Base-by-base conservation (phyloP, 2,797 vertebrate species). In the Spheniscus humboldti region DNA sequence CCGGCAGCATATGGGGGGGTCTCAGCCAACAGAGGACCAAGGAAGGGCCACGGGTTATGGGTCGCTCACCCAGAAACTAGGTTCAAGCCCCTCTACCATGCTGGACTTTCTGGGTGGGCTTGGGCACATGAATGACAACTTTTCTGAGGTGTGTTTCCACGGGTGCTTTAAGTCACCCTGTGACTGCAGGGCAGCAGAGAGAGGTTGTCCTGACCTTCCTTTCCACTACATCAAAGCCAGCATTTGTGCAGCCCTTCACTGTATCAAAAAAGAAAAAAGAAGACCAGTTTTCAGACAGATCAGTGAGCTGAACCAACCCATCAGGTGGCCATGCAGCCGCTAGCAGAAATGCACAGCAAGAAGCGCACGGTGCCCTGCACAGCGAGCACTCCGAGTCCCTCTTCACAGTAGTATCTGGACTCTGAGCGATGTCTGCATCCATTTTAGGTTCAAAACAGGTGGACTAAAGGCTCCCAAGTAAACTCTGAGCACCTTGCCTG, bases 1-100 rank as follows among this genome's bases (percentile, higher is more conserved):
- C 28, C 4, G 5, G 77, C 6, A 62, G 63, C 13, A 41, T 1
- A 3, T 1, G 25, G 23, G 0, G 4, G 8, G 10, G 0, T 14
- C 50, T 86, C 27, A 72, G 50, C 9, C 16, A 16, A 6, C 19
- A 45, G 9, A 73, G 55, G 81, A 73, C 23, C 24, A 55, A 52
- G 24, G 22, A 73, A 62, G 9, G 11, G 31, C 8, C 55, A 68
- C 5, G 45, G 7, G 18, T 81, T 35, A n/a, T n/a, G 19, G 28
- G 7, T 25, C 1, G 1, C 8, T 81, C 16, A 64, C n/a, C 6
- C 37, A 89, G 20, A 78, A 90, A 53, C 2, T 19, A 27, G 14
- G 8, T 81, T 91, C 25, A 79, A 60, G 39, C 13, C 30, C 12
- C 7, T 79, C 8, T 53, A 16, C 7, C 9, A 24, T 41, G 13